phyloP scores from a whole-genome alignment of 2,113 vertebrate species.

The Osmerus mordax region DNA sequence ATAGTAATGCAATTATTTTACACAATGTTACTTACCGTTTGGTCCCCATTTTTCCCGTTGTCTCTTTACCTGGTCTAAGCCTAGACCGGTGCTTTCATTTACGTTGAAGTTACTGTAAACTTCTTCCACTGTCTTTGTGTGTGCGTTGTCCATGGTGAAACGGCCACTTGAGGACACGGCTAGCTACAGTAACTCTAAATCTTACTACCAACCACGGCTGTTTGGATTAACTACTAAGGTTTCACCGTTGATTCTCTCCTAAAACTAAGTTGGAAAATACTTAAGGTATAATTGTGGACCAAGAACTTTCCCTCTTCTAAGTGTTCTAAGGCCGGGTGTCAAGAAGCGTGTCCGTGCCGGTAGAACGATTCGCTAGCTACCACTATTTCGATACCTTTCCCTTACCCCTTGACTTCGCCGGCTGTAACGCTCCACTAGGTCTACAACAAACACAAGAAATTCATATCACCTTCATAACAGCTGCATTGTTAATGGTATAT shows the following conservation, averaged over 20 bases:
- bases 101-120: slow-evolving; percentile 90
- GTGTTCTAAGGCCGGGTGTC: background rate
- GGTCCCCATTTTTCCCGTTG: slow-evolving; percentile 90
- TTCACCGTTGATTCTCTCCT: background rate
- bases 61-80: slow-evolving; percentile 90
- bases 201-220: background rate
- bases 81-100: slow-evolving; percentile 94
- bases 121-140: slow-evolving; percentile 98
- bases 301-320: background rate
- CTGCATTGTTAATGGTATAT: background rate
- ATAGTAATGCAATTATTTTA: background rate
- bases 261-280: background rate
- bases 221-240: background rate
- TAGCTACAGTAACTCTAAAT: background rate
- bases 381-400: background rate
- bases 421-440: slow-evolving; percentile 37
- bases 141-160: slow-evolving; percentile 92
- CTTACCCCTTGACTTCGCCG: slow-evolving; percentile 45
- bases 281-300: too few species aligned
- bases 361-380: slow-evolving; percentile 33
- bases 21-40: slow-evolving; percentile 81
- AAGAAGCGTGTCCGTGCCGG: background rate
- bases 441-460: background rate
- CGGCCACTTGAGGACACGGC: slow-evolving; percentile 49
- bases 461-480: slow-evolving; percentile 20